Base-by-base conservation (phyloP, 1,140 invertebrate species). In the Temnothorax curvispinosus region DNA sequence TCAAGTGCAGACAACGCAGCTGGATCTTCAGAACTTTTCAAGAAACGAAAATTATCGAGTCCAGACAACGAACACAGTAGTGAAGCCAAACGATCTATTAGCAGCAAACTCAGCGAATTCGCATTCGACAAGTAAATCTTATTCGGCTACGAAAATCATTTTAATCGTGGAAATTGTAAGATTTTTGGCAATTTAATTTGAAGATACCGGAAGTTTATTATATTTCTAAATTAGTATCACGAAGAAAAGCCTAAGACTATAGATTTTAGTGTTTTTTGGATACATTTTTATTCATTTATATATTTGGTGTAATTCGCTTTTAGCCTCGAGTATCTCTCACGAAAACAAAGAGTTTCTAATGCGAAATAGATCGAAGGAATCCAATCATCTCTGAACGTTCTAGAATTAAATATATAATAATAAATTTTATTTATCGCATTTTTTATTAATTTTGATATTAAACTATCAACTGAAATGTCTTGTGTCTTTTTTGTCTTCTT, bases 11-110 rank as follows among this genome's bases (percentile, higher is more conserved):
- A 69, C 8, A 75, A 47, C 4, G 27, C 18, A 9, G n/a, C 9
- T 6, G 92, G 92, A 77, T 60, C 80, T 0, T 41, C 47, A 52
- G 77, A 69, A 54, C 32, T 69, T 11, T 13, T 41, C 2, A 95
- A 93, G 75, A 95, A 95, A 86, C 88, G 94, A 32, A 95, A 95
- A 88, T 87, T 94, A 62, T 89, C 80, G 47, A 88, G 86, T 58
- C 72, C 87, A 13, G 85, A 88, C 3, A 64, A 18, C 7, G 74
- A 87, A 44, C 35, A 87, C 35, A 87, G 74, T 56, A 92, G 72
- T 85, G 75, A 94, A 69, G 18, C 89, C 1, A 94, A 94, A 86
- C 91, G 92, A 82, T 67, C 85, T 13, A 56, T 89, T 9, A 72
- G 27, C 21, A 92, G 58, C 74, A 90, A 89, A 76, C 88, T 94